Percentiles rank a stretch among this genome's conserved stretches.
phyloP scores from a whole-genome alignment of 1,140 invertebrate genomes.

The Batillaria attramentaria region DNA sequence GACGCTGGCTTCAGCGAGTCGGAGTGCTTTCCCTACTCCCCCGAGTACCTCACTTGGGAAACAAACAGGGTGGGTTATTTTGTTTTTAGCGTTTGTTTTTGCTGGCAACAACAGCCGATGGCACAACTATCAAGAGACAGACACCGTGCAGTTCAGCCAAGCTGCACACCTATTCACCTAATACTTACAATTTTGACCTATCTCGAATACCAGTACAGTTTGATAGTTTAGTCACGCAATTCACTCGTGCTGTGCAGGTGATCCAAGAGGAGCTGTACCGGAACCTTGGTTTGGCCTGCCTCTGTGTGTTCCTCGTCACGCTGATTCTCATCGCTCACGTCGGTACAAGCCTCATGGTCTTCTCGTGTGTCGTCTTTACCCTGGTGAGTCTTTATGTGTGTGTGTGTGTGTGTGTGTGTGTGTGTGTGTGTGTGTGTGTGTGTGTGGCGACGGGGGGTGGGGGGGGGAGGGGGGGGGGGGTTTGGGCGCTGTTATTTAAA shows the following conservation, averaged over 20 bases:
- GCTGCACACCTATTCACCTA: not conserved
- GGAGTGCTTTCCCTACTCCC: conserved; percentile 50
- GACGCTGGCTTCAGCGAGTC: conserved; percentile 29
- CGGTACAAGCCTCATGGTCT: conserved; percentile 83
- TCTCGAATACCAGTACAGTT: too few species aligned
- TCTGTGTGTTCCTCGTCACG: conserved; percentile 87
- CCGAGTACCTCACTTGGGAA: conserved; percentile 47
- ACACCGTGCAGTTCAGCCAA: too few species aligned
- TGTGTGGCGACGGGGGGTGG: too few species aligned
- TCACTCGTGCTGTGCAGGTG: conserved; percentile 67
- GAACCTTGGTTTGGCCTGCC: conserved; percentile 83
- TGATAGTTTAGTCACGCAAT: too few species aligned
- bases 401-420: not conserved
- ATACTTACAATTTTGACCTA: not conserved
- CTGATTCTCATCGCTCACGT: conserved; percentile 83
- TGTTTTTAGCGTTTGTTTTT: too few species aligned
- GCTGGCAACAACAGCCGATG: too few species aligned
- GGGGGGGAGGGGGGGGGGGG: too few species aligned
- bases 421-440: not conserved
- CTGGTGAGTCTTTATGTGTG: conserved; percentile 72
- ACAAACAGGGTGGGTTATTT: conserved; percentile 55
- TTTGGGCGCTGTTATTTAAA: too few species aligned
- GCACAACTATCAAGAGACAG: too few species aligned
- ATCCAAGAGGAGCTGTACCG: conserved; percentile 79
- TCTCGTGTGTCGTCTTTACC: conserved; percentile 82